Evolutionary conservation across 2,797 vertebrate genomes (phyloP).

Genomic region (Sphaeramia orbicularis): DNA sequence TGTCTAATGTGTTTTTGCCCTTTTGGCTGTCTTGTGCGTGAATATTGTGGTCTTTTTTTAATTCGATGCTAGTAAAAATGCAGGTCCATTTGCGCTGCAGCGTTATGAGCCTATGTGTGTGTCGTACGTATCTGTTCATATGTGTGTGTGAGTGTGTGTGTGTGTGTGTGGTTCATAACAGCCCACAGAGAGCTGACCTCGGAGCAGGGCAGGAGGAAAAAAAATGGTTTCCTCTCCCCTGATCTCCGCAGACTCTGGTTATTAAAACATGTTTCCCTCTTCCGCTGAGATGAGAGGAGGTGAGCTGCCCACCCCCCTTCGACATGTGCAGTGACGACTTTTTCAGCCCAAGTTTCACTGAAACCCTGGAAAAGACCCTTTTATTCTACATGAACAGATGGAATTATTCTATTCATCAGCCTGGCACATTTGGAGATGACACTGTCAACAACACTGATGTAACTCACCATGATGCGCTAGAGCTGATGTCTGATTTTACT

Average conservation of each 20-base stretch:
- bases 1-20: conserved; percentile 23
- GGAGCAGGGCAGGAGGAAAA: conserved; percentile 31
- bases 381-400: background rate
- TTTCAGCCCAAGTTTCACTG: conserved; percentile 11
- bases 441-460: too few relatives aligned
- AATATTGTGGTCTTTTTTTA: conserved; percentile 27
- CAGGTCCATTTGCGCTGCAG: conserved; percentile 29
- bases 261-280: conserved; percentile 79
- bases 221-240: conserved; percentile 72
- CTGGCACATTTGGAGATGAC: too few relatives aligned
- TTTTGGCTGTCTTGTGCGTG: conserved; percentile 8
- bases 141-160: conserved; percentile 16
- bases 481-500: too few relatives aligned
- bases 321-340: conserved; percentile 33
- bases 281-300: conserved; percentile 70
- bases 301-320: conserved; percentile 44
- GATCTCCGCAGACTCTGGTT: conserved; percentile 73
- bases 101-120: conserved; percentile 21
- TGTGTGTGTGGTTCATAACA: conserved; percentile 46
- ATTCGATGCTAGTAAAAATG: conserved; percentile 14
- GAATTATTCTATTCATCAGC: background rate
- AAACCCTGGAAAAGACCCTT: conserved; percentile 1
- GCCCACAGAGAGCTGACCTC: conserved; percentile 62
- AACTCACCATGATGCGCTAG: too few relatives aligned
- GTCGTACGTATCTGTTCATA: conserved; percentile 24